A percentile compares a stretch with the other conserved stretches of the same genome.
Conservation (phyloP, 2,113 vertebrate species). For the Tychaedon coryphoeus region DNA sequence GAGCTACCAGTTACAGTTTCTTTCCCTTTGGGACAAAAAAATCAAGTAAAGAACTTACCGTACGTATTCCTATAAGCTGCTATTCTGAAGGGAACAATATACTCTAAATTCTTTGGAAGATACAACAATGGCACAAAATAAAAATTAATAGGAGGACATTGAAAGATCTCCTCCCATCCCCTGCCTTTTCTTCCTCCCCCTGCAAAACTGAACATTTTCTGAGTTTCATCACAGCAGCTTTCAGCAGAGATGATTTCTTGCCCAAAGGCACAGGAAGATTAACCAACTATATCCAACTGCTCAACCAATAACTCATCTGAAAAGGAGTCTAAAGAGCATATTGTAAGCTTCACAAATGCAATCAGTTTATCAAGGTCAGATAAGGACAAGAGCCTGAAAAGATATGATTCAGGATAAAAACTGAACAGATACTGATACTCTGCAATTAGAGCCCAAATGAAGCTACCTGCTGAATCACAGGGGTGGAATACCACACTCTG, state of each 20-base stretch:
- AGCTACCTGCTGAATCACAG: slow-evolving; percentile 33
- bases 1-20: background rate
- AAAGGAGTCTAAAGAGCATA: slow-evolving; percentile 61
- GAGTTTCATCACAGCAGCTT: slow-evolving; percentile 59
- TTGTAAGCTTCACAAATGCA: slow-evolving; percentile 59
- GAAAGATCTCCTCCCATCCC: background rate
- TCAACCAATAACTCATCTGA: slow-evolving; percentile 65
- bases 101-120: slow-evolving; percentile 23
- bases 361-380: slow-evolving; percentile 71
- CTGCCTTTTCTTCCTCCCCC: background rate
- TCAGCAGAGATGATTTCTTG: slow-evolving; percentile 67
- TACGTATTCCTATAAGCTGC: background rate
- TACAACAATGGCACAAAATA: slow-evolving; percentile 46
- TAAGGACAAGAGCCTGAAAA: slow-evolving; percentile 63
- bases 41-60: background rate
- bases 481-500: slow-evolving; percentile 26
- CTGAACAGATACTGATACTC: slow-evolving; percentile 42
- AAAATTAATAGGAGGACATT: slow-evolving; percentile 29
- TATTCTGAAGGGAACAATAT: slow-evolving; percentile 38
- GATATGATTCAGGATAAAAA: slow-evolving; percentile 46
- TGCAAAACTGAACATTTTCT: slow-evolving; percentile 47
- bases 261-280: slow-evolving; percentile 70
- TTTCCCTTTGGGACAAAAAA: background rate
- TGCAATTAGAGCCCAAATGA: slow-evolving; percentile 57
- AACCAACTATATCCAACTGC: slow-evolving; percentile 61